Evolutionary conservation across 2,113 vertebrate species (phyloP).

Genomic region (Mobula hypostoma): DNA sequence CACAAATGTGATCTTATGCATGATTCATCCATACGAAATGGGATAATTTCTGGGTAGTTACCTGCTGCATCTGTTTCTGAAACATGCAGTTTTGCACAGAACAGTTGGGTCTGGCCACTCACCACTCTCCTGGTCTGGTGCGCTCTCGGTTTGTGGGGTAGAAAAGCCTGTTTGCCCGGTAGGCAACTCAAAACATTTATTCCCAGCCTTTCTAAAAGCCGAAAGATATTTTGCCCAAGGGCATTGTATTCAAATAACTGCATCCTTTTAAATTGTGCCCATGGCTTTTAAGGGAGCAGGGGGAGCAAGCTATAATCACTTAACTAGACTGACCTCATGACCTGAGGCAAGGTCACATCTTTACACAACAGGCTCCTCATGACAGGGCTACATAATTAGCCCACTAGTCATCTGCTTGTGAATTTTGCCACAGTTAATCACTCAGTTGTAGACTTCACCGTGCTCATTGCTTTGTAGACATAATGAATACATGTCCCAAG

Average conservation of each 20-base stretch:
- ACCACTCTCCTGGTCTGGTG: not conserved
- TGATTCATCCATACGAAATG: too few species aligned
- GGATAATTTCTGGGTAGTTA: too few species aligned
- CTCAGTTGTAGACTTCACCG: not conserved
- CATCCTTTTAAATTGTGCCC: constrained; percentile 7
- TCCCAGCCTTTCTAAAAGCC: not conserved
- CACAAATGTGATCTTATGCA: too few species aligned
- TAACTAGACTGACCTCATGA: not conserved
- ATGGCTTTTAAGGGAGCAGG: not conserved
- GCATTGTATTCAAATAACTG: not conserved
- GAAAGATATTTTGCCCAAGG: not conserved
- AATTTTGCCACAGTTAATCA: constrained; percentile 11
- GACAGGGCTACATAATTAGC: not conserved
- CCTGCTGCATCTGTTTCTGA: not conserved
- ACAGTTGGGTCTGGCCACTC: not conserved
- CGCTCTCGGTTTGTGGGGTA: not conserved
- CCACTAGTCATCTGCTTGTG: not conserved
- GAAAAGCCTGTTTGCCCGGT: not conserved
- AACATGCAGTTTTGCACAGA: not conserved
- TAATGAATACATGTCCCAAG: not conserved
- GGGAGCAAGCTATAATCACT: not conserved
- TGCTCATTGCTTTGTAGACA: not conserved
- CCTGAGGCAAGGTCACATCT: not conserved
- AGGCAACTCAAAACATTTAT: not conserved
- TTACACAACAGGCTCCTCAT: not conserved